Conservation (phyloP, 2,888 invertebrate species). For the Tenthredo notha region DNA sequence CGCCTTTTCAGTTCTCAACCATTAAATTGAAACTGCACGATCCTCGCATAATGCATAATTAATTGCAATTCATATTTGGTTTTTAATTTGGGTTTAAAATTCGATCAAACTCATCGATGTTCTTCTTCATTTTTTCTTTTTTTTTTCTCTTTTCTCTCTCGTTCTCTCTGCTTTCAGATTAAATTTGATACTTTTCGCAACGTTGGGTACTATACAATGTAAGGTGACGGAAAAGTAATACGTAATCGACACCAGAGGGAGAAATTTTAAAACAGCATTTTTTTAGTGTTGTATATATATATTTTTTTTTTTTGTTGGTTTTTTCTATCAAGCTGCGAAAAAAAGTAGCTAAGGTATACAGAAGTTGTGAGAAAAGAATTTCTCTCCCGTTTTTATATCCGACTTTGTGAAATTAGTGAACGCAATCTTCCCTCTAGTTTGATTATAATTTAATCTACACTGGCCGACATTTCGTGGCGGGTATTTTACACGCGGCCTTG, state of each 20-base stretch:
- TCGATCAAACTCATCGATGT: neutral
- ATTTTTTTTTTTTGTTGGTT: neutral
- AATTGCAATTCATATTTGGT: neutral
- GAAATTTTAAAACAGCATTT: neutral
- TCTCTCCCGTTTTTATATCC: neutral
- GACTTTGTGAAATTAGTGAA: neutral
- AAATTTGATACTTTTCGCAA: conserved; percentile 38
- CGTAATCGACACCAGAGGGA: conserved; percentile 23
- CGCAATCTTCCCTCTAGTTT: conserved; percentile 10
- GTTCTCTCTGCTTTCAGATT: neutral
- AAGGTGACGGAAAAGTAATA: conserved; percentile 7
- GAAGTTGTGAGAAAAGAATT: neutral
- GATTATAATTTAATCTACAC: conserved; percentile 44
- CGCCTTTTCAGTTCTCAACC: neutral
- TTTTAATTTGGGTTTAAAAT: neutral
- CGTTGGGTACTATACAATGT: conserved; percentile 22
- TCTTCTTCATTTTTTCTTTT: neutral
- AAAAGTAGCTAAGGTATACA: neutral
- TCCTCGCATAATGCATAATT: neutral
- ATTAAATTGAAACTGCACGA: neutral
- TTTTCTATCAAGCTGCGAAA: neutral
- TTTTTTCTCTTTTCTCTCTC: neutral
- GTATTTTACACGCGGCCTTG: neutral
- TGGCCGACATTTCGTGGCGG: conserved; percentile 18
- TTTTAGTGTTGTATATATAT: neutral